Evolutionary conservation across 2,888 invertebrate genomes (phyloP), one percentile per base, ranked within the genome.

Genomic region (Proisotoma minuta): DNA sequence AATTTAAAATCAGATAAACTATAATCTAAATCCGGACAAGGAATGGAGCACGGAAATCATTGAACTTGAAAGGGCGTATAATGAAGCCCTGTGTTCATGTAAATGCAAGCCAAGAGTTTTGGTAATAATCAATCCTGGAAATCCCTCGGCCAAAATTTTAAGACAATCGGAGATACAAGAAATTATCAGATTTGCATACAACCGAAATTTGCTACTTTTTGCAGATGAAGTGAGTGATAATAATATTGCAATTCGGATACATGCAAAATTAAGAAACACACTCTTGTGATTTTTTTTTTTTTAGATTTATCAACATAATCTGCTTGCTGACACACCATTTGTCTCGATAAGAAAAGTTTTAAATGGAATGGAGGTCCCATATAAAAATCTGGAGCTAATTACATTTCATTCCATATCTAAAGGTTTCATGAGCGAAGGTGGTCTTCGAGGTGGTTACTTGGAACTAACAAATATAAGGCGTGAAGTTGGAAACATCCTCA

Each of bases 351-450:
- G 23, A 4, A 50, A 26, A n/a, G 50, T 50, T n/a, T 20, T 4
- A 50, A 50, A 15, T 20, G 50, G 23, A 50, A 50, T 50, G 50
- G 50, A n/a, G 23, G 22, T 3, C 12, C 50, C 50, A n/a, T 50
- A 50, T 22, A 23, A 50, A 18, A 24, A 22, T 12, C 4, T 50
- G 50, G 50, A 50, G 23, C n/a, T 50, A 5, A n/a, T 50, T 24
- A 24, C 18, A 5, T 50, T 50, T n/a, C 3, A 50, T 26, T 50
- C 50, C 12, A 26, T 50, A 22, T 50, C 50, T 24, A 50, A 50
- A 43, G 50, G 50, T 23, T 50, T 22, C 50, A 50, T 22, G 26
- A 50, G 50, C 23, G 50, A 50, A 26, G 26, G 18, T 5, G 50
- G 50, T 3, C 50, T 50, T n/a, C 43, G 43, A 20, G 43, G 43